These are phyloP conservation scores for Heliconius erato DNA, from an alignment of 2,888 invertebrate genomes.

Conservation along the genomic window DNA sequence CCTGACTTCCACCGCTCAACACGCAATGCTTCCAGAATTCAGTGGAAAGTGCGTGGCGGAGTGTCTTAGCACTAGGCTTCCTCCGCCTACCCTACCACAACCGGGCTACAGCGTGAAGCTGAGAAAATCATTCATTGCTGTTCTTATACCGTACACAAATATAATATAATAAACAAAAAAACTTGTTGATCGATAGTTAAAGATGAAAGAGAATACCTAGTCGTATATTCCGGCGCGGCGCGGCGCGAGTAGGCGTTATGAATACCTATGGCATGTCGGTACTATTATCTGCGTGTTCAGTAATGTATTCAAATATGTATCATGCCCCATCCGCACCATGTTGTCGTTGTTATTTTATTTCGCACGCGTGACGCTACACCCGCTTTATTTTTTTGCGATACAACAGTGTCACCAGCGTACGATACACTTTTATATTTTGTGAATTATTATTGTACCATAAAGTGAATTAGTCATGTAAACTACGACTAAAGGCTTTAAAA, in stretches of 20 bases:
- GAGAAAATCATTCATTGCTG: background rate
- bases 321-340: constrained; percentile 82
- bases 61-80: too few relatives aligned
- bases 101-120: too few relatives aligned
- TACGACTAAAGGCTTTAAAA: background rate
- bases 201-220: constrained; percentile 60
- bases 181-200: constrained; percentile 32
- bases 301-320: constrained; percentile 86
- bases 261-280: constrained; percentile 80
- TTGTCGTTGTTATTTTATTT: constrained; percentile 84
- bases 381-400: constrained; percentile 75
- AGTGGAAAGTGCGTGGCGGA: too few relatives aligned
- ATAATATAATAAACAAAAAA: constrained; percentile 21
- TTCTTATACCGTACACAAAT: background rate
- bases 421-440: constrained; percentile 8
- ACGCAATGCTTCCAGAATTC: too few relatives aligned
- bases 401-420: constrained; percentile 21
- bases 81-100: too few relatives aligned
- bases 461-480: background rate
- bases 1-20: too few relatives aligned
- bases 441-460: background rate
- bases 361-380: constrained; percentile 78
- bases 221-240: constrained; percentile 71
- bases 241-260: constrained; percentile 77
- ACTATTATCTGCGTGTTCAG: constrained; percentile 82